A percentile compares a stretch with the other conserved stretches of the same genome.
phyloP scores from a whole-genome alignment of 1,140 invertebrate species.

The Odontomachus brunneus region DNA sequence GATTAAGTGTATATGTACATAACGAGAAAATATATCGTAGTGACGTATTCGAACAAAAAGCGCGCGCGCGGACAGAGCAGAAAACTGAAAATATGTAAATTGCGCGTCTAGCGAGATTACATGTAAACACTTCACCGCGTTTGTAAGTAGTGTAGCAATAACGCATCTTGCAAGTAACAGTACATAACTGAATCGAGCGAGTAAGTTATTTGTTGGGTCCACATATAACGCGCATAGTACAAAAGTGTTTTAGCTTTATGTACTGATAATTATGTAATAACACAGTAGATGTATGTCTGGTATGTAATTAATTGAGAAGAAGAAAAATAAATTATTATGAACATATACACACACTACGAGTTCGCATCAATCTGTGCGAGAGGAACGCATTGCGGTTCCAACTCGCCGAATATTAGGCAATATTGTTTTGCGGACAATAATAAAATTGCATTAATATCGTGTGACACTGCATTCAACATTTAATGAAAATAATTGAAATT shows the following conservation, averaged over 20 bases:
- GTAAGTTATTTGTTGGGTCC: conserved; percentile 79
- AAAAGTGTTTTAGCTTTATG: conserved; percentile 83
- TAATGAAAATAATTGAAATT: too few relatives aligned
- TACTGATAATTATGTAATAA: conserved; percentile 74
- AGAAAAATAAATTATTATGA: conserved; percentile 79
- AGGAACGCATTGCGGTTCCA: too few relatives aligned
- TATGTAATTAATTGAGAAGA: conserved; percentile 74
- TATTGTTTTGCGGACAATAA: too few relatives aligned
- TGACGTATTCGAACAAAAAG: conserved; percentile 25
- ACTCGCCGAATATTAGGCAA: too few relatives aligned
- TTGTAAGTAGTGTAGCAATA: conserved; percentile 79
- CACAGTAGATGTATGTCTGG: conserved; percentile 65
- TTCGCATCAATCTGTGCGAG: too few relatives aligned
- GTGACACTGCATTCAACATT: too few relatives aligned
- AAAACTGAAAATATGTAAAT: conserved; percentile 80
- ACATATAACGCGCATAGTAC: conserved; percentile 78
- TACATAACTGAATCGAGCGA: conserved; percentile 67
- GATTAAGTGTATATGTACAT: conserved; percentile 59
- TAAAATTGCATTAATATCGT: too few relatives aligned
- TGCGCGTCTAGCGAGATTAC: conserved; percentile 69
- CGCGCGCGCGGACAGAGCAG: conserved; percentile 67
- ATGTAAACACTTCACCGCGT: conserved; percentile 65
- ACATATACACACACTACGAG: conserved; percentile 31
- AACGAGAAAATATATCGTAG: conserved; percentile 47
- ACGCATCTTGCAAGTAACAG: conserved; percentile 64